phyloP scores from a whole-genome alignment of 2,113 vertebrate genomes.

The Polyodon spathula region DNA sequence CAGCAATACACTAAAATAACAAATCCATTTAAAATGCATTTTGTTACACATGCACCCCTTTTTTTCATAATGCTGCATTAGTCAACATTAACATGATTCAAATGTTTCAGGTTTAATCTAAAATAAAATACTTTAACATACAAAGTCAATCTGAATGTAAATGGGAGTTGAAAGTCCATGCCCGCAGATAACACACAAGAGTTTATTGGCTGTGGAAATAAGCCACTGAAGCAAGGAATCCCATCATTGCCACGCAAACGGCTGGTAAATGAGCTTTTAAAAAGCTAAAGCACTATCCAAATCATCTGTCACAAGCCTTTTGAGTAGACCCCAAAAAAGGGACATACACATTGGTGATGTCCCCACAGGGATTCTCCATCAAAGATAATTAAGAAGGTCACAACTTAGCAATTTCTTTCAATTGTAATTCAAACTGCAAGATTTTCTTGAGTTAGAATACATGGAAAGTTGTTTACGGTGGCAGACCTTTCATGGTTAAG shows the following conservation, averaged over 20 bases:
- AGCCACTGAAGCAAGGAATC: slow-evolving; percentile 13
- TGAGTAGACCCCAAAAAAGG: background rate
- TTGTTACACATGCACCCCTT: background rate
- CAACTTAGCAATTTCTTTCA: slow-evolving; percentile 8
- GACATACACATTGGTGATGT: background rate
- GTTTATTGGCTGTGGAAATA: slow-evolving; percentile 12
- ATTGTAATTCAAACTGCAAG: slow-evolving; percentile 5
- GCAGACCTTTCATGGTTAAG: background rate
- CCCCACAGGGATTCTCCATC: slow-evolving; percentile 7
- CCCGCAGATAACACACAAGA: background rate
- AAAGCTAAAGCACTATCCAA: background rate
- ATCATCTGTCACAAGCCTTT: slow-evolving; percentile 7
- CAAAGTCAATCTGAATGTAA: background rate
- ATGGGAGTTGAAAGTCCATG: background rate
- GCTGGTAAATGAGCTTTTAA: slow-evolving; percentile 12
- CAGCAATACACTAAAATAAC: no score
- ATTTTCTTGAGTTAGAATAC: background rate
- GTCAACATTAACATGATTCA: background rate
- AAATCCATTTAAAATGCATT: background rate
- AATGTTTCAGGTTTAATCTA: background rate
- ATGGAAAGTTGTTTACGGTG: background rate
- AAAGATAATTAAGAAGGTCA: background rate
- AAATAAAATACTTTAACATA: background rate
- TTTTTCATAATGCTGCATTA: background rate
- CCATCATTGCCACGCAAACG: background rate